Evolutionary conservation across 2,888 invertebrate species (phyloP).

Genomic region (Dicranocentrus wangi): DNA sequence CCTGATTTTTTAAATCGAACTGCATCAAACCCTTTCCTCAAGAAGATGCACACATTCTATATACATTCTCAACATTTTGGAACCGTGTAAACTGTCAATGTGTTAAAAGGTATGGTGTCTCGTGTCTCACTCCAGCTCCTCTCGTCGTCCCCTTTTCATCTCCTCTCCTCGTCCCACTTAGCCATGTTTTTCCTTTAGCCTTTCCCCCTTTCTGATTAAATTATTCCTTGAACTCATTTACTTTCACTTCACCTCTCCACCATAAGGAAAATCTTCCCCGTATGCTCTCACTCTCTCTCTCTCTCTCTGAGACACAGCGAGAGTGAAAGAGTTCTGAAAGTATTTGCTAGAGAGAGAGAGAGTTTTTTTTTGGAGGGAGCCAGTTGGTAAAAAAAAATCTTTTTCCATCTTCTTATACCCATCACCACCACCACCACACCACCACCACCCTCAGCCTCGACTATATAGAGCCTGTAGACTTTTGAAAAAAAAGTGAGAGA

Average conservation of each 20-base stretch:
- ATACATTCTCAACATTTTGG: no score
- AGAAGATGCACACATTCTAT: no score
- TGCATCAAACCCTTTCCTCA: no score
- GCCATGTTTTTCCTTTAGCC: constrained; percentile 24
- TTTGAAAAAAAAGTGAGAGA: constrained; percentile 28
- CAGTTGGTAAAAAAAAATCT: no score
- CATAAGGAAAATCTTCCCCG: neutral
- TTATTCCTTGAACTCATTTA: constrained; percentile 59
- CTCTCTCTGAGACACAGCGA: no score
- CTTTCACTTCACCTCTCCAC: constrained; percentile 53
- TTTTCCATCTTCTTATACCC: no score
- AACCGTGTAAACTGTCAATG: constrained; percentile 17
- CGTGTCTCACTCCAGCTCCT: neutral
- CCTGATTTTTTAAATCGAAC: no score
- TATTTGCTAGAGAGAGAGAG: no score
- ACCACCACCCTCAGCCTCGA: no score
- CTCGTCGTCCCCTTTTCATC: constrained; percentile 10
- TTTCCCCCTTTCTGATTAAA: constrained; percentile 53
- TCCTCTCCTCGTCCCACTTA: constrained; percentile 23
- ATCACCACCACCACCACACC: no score
- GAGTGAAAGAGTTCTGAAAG: no score
- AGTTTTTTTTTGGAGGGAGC: no score
- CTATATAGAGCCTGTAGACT: neutral
- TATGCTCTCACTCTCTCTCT: neutral
- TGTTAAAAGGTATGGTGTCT: constrained; percentile 9